Base-by-base conservation (phyloP, 2,888 invertebrate species). In the Ashinkailepas kermadecensis region DNA sequence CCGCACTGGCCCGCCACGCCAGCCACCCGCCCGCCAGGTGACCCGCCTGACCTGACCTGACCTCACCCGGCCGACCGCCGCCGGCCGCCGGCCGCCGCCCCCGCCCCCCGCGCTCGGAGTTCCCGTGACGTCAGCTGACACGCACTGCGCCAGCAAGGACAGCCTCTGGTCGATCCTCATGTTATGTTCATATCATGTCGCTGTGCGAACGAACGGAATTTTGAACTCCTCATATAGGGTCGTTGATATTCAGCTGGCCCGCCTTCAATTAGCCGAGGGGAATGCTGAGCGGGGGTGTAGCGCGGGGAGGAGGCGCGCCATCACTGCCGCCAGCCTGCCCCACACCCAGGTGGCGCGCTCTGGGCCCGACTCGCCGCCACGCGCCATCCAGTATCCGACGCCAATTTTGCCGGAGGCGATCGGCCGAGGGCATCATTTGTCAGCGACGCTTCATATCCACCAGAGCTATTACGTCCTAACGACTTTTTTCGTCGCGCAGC, bases 101-200 rank as follows among this genome's bases (percentile, higher is more conserved):
- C 25, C 25, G 10, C 11, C 67, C 23, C 67, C 67, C 25, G 11
- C 25, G n/a, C n/a, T 13, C 56, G 56, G 74, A 74, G 23, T 21
- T 74, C 74, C 74, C 7, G 56, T 74, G 74, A 74, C 74, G 74
- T 74, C 74, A 74, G 11, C 15, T 10, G 54, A 1, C 74, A 54
- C 74, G 74, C 74, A 54, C 39, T 18, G 54, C 13, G 56, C 74
- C 54, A 21, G 67, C 54, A 56, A 74, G 70, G 70, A 70, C 54
- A 15, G 59, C 59, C 59, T 2, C 74, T 56, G 74, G 74, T 74
- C 74, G 74, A 74, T 74, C 10, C 74, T 74, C 74, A 74, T 74
- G 74, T 74, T 54, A 74, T 74, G 74, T 74, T 74, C 74, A 74
- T 74, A 74, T 74, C 74, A 74, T 74, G 74, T 74, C 74, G 74